phyloP scores from a whole-genome alignment of 1,140 invertebrate genomes.

The Drosophila kikkawai region DNA sequence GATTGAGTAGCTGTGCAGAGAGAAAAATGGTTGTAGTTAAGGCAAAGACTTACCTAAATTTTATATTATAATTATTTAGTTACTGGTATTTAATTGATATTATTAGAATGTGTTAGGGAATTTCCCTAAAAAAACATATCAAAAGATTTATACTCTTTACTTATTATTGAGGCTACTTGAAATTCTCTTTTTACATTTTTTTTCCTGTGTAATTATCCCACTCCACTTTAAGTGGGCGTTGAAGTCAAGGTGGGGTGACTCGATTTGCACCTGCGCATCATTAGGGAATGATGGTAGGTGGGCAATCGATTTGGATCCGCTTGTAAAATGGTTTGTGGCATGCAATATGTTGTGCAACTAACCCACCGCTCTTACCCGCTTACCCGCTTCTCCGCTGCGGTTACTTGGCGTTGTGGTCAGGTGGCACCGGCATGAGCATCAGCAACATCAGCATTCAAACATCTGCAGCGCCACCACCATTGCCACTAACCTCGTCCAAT shows the following conservation, averaged over 20 bases:
- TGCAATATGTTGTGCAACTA: conserved; percentile 78
- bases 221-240: conserved; percentile 8
- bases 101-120: background rate
- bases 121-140: background rate
- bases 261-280: conserved; percentile 63
- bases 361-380: conserved; percentile 23
- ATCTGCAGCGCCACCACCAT: conserved; percentile 32
- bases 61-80: background rate
- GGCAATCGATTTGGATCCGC: conserved; percentile 66
- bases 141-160: too few species aligned
- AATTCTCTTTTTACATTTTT: background rate
- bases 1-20: conserved; percentile 32
- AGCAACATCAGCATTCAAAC: conserved; percentile 9
- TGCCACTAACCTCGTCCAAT: background rate
- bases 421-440: conserved; percentile 40
- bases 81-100: background rate
- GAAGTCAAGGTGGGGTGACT: conserved; percentile 5
- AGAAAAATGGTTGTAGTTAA: background rate
- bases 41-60: background rate
- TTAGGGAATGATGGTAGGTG: conserved; percentile 37
- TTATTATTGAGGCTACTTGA: background rate
- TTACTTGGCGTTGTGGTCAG: conserved; percentile 72
- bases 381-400: conserved; percentile 58
- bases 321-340: conserved; percentile 75
- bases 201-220: conserved; percentile 1